A percentile compares a stretch with the other conserved stretches of the same genome.
Evolutionary conservation across 2,797 vertebrate genomes (phyloP).

Genomic region (Onychomys arenicola): DNA sequence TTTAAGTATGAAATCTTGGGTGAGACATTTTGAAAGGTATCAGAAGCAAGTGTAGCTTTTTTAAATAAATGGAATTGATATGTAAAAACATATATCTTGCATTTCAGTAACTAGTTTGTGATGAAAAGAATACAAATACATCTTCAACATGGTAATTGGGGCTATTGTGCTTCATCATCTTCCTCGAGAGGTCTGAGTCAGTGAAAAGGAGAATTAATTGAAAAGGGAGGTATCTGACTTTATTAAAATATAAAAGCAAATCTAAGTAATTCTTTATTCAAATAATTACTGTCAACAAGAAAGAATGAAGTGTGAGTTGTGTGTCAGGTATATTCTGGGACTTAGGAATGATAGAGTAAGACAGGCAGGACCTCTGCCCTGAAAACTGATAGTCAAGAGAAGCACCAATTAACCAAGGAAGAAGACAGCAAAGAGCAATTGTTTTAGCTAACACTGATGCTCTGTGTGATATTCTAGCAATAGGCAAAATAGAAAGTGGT

Average conservation of each 20-base stretch:
- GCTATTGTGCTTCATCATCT: background rate
- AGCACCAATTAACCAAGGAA: background rate
- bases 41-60: background rate
- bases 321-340: background rate
- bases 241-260: conserved; percentile 18
- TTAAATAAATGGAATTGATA: conserved; percentile 50
- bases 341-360: background rate
- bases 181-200: background rate
- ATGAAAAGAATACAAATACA: conserved; percentile 60
- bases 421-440: background rate
- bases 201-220: background rate
- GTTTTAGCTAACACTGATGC: background rate
- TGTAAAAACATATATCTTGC: conserved; percentile 41
- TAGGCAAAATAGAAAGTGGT: background rate
- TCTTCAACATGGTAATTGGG: background rate
- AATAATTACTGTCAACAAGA: background rate
- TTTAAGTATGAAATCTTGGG: conserved; percentile 71
- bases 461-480: background rate
- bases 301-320: background rate
- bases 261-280: background rate
- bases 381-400: background rate
- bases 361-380: background rate
- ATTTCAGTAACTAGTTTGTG: conserved; percentile 29
- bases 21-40: conserved; percentile 61
- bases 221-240: background rate